These are phyloP conservation scores for Biston betularia DNA, from an alignment of 2,888 invertebrate genomes.

Conservation along the genomic window DNA sequence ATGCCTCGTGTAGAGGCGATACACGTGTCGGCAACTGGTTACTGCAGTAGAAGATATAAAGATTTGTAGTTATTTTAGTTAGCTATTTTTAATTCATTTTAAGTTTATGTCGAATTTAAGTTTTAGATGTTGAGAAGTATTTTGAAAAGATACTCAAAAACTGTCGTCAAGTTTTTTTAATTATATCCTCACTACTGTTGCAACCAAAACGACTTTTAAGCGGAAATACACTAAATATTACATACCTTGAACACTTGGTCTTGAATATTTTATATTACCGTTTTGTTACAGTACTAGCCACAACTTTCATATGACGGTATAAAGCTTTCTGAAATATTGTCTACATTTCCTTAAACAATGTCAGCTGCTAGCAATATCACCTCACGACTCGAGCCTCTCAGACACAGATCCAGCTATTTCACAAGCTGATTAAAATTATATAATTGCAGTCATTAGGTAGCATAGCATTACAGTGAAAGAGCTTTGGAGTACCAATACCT, in stretches of 20 bases:
- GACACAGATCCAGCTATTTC: constrained; percentile 61
- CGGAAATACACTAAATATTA: background rate
- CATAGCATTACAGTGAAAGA: background rate
- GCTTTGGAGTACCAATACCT: background rate
- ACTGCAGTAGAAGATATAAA: too few relatives aligned
- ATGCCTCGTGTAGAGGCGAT: too few relatives aligned
- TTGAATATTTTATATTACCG: too few relatives aligned
- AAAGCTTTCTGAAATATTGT: constrained; percentile 36
- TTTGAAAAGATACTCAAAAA: background rate
- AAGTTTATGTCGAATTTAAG: too few relatives aligned
- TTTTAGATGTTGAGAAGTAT: too few relatives aligned
- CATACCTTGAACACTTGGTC: background rate
- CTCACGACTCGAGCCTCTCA: constrained; percentile 58
- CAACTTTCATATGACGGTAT: constrained; percentile 9
- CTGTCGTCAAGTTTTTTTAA: background rate
- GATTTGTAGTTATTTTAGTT: too few relatives aligned
- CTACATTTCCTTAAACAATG: constrained; percentile 44
- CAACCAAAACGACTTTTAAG: too few relatives aligned
- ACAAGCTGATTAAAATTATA: constrained; percentile 67
- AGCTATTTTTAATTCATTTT: too few relatives aligned
- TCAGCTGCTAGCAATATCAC: constrained; percentile 28
- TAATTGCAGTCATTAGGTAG: constrained; percentile 69
- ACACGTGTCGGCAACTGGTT: too few relatives aligned
- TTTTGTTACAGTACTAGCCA: too few relatives aligned
- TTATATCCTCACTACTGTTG: too few relatives aligned